Evolutionary conservation across 2,888 invertebrate genomes (phyloP).

Genomic region (Isotomurus palustris): DNA sequence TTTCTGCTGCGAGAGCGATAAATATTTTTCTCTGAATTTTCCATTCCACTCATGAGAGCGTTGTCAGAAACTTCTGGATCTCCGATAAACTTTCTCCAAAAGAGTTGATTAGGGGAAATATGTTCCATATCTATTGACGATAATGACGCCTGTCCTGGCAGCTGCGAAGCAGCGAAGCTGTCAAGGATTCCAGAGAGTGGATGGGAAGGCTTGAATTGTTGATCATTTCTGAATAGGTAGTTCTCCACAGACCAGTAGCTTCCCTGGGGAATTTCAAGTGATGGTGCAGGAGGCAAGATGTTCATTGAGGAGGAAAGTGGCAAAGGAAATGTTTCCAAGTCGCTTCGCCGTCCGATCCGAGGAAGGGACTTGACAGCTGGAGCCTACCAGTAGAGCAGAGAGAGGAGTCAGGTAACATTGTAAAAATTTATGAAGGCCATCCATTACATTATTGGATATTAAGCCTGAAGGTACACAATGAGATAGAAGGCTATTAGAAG

Average conservation of each 20-base stretch:
- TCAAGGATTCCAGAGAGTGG: neutral
- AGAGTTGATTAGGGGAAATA: constrained; percentile 5
- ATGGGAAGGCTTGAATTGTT: no score
- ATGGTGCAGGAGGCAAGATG: neutral
- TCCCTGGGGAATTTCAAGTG: neutral
- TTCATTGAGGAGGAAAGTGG: neutral
- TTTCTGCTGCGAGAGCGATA: constrained; percentile 4
- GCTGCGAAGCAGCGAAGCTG: neutral
- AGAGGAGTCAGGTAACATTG: no score
- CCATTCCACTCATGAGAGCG: neutral
- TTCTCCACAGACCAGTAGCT: neutral
- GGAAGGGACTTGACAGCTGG: constrained; percentile 31
- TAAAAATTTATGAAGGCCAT: no score
- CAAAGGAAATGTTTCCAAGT: constrained; percentile 9
- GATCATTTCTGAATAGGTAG: neutral
- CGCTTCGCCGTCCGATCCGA: constrained; percentile 28
- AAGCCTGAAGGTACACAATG: no score
- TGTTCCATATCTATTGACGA: neutral
- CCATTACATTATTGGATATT: no score
- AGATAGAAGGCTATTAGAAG: no score
- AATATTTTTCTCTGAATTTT: neutral
- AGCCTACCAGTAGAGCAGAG: constrained; percentile 18
- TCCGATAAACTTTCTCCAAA: constrained; percentile 11
- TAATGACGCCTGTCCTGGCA: neutral
- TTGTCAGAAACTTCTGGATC: constrained; percentile 5